Evolutionary conservation across 1,140 invertebrate species (phyloP).

Genomic region (Gryllus bimaculatus): DNA sequence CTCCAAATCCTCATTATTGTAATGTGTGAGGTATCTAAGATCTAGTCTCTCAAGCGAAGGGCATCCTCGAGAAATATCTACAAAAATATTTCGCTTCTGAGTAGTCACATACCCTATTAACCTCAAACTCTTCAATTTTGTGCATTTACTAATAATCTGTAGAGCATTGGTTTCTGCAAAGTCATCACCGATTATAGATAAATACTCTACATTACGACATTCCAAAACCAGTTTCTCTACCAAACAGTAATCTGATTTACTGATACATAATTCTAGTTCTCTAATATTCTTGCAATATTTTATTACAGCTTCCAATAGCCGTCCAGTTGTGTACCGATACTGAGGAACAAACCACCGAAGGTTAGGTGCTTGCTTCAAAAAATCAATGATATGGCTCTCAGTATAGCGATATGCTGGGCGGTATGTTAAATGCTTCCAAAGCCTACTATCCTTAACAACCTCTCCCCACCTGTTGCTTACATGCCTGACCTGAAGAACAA

Average conservation of each 20-base stretch:
- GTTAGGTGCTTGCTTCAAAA: not conserved
- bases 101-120: not conserved
- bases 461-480: not conserved
- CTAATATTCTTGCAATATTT: not conserved
- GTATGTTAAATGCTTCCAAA: conserved; percentile 6
- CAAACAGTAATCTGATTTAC: not conserved
- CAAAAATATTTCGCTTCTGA: not conserved
- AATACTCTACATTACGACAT: not conserved
- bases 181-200: not conserved
- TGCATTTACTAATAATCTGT: not conserved
- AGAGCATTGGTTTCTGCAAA: not conserved
- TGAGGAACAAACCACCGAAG: not conserved
- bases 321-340: not conserved
- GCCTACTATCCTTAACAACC: not conserved
- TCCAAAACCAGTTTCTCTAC: not conserved
- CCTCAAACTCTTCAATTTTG: not conserved
- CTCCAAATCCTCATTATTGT: not conserved
- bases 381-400: not conserved
- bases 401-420: not conserved
- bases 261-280: not conserved
- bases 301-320: not conserved
- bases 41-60: not conserved
- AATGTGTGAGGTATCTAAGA: not conserved
- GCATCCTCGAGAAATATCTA: not conserved
- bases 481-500: conserved; percentile 7